Conservation (phyloP, 2,888 invertebrate genomes). For the Zeuzera pyrina region DNA sequence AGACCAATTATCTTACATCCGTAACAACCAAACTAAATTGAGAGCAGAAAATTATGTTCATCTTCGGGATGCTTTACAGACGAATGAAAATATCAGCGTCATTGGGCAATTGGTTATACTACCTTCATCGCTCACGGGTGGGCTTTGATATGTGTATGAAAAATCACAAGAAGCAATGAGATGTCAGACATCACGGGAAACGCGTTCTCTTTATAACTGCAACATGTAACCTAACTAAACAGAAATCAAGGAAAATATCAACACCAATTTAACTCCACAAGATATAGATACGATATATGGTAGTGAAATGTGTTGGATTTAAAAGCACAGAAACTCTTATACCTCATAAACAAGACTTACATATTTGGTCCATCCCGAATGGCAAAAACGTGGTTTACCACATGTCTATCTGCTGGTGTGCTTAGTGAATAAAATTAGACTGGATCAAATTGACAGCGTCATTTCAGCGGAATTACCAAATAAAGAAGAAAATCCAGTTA, state of each 20-base stretch:
- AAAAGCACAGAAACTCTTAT: conserved; percentile 13
- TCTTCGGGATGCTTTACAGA: conserved; percentile 14
- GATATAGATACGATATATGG: conserved; percentile 16
- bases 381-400: conserved; percentile 19
- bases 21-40: conserved; percentile 15
- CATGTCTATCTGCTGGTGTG: conserved; percentile 17
- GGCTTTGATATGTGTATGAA: conserved; percentile 15
- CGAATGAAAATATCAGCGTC: conserved; percentile 10
- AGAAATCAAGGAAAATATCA: conserved; percentile 15
- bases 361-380: conserved; percentile 15
- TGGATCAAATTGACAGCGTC: conserved; percentile 17
- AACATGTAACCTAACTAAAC: conserved; percentile 13
- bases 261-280: conserved; percentile 13
- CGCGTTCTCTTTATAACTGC: conserved; percentile 13
- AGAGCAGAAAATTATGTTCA: conserved; percentile 15
- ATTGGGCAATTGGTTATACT: conserved; percentile 12
- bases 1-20: no score
- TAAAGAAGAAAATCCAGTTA: conserved; percentile 15
- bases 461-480: conserved; percentile 19
- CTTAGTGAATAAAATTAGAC: conserved; percentile 17
- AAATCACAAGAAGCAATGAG: conserved; percentile 14
- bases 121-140: conserved; percentile 14
- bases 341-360: conserved; percentile 14
- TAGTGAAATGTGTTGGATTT: conserved; percentile 16
- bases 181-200: conserved; percentile 13